Base-by-base conservation (phyloP, 2,888 invertebrate species). In the Darwinula stevensoni region DNA sequence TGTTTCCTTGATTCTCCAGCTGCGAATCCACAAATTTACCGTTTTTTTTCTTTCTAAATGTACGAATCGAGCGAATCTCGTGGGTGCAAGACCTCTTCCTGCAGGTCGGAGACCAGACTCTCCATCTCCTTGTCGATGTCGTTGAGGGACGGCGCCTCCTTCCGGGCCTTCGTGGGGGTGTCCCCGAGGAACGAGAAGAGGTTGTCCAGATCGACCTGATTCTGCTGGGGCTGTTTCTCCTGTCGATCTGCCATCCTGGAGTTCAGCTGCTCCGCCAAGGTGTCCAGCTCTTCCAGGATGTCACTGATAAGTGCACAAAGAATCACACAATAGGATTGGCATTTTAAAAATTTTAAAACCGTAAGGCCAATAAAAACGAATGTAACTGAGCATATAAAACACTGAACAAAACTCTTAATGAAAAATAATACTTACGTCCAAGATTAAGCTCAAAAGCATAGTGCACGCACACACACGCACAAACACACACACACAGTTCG, bases 171-270 rank as follows among this genome's bases (percentile, higher is more conserved):
- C 2, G 58, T 58, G 37, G 62, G 61, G 26, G 73, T 69, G 42
- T 80, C 80, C 1, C 75, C 74, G 14, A 82, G 57, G 53, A 82
- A 82, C 35, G 76, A 76, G 53, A 82, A 82, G 42, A 82, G 54
- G 50, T 78, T 78, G 51, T 82, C 82, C 43, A 82, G 53, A 48
- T 80, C 78, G 1, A 80, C 72, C 34, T 35, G 22, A 33, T 17
- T 2, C 33, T 18, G 12, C 39, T 38, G 1, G 45, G 49, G 3
- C 16, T 14, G 5, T 9, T 2, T 3, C 18, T 29, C 14, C 18
- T 15, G 29, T 33, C 29, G 13, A 32, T 16, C 29, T 5, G 55
- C 53, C 41, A 66, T 51, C 38, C 63, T 62, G 1, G 63, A 60
- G 44, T 66, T 68, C 30, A 68, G 52, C 42, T 69, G 66, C 44